phyloP scores from a whole-genome alignment of 2,888 invertebrate species.

The Hypomecis punctinalis region DNA sequence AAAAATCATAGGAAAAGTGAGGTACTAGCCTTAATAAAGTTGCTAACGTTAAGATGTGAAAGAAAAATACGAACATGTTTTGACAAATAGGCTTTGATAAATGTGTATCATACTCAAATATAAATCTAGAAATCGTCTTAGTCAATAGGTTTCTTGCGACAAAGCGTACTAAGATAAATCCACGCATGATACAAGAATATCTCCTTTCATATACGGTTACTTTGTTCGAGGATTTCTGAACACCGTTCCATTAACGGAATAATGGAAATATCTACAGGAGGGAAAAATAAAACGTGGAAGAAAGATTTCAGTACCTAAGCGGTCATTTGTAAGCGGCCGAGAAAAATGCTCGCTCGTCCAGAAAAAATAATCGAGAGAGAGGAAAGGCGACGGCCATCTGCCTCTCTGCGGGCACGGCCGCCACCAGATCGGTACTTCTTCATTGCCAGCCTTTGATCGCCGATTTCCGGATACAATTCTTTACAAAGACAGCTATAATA shows the following conservation, averaged over 20 bases:
- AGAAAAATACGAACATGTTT: too few species aligned
- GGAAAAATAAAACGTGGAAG: constrained; percentile 72
- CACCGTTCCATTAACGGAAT: constrained; percentile 78
- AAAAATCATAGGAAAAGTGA: neutral
- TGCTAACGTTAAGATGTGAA: too few species aligned
- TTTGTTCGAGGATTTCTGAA: constrained; percentile 73
- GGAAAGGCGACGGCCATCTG: constrained; percentile 36
- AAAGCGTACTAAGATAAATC: constrained; percentile 24
- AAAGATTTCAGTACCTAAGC: constrained; percentile 77
- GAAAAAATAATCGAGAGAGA: constrained; percentile 74
- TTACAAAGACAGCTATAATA: constrained; percentile 40
- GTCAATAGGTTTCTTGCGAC: constrained; percentile 12
- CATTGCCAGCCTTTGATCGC: constrained; percentile 41
- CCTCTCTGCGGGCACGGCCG: constrained; percentile 12
- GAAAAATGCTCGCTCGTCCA: constrained; percentile 77
- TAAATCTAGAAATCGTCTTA: constrained; percentile 10
- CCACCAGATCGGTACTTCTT: constrained; percentile 29
- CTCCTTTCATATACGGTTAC: constrained; percentile 58
- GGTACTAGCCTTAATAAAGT: neutral
- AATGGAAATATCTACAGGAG: constrained; percentile 74
- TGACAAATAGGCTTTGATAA: too few species aligned
- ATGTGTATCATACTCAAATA: neutral
- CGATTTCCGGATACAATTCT: constrained; percentile 44
- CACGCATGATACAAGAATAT: constrained; percentile 36
- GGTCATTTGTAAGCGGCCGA: constrained; percentile 80